Evolutionary conservation across 2,888 invertebrate genomes (phyloP), one percentile per base, ranked within the genome.

Genomic region (Andrena chrysosceles): DNA sequence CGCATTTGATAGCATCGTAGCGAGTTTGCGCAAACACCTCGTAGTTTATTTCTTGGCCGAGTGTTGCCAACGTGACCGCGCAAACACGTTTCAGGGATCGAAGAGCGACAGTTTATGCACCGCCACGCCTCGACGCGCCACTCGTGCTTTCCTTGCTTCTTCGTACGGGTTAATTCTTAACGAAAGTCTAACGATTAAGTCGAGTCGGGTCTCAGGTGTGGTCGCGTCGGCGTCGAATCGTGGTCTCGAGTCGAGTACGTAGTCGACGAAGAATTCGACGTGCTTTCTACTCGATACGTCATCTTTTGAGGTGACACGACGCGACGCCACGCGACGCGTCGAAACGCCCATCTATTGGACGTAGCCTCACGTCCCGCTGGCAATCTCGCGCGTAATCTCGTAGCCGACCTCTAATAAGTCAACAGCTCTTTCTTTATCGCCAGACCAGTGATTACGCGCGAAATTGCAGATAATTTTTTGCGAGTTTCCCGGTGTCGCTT

Each of bases 31-130:
- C 77, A 78, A 74, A 78, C 74, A 49, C 59, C 33, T 48, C 59
- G 49, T 35, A 13, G 56, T 13, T 72, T 35, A 56, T 70, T 70
- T 74, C 54, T 48, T 4, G 20, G 31, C 71, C 71, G 48, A 29
- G n/a, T 20, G 71, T n/a, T 73, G 60, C 52, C 70, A 66, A 82
- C 83, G 81, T 80, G 83, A 80, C 76, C 63, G 59, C 68, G 82
- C 74, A 82, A 85, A 82, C 71, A 71, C 59, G 73, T 81, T 75
- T 69, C 48, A 20, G 63, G 72, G 66, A 59, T 64, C 23, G 70
- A 71, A 74, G 60, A 33, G 71, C 74, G 77, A 69, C 66, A 49
- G 63, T 70, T 79, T 79, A 81, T 81, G 74, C 74, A 64, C 7
- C 66, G 64, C 73, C 81, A 78, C 79, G 78, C 60, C 79, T 77